Percentiles rank a stretch among this genome's conserved stretches.
These are phyloP conservation scores for Elgaria multicarinata DNA, from an alignment of 2,113 vertebrate species.

Conservation along the genomic window DNA sequence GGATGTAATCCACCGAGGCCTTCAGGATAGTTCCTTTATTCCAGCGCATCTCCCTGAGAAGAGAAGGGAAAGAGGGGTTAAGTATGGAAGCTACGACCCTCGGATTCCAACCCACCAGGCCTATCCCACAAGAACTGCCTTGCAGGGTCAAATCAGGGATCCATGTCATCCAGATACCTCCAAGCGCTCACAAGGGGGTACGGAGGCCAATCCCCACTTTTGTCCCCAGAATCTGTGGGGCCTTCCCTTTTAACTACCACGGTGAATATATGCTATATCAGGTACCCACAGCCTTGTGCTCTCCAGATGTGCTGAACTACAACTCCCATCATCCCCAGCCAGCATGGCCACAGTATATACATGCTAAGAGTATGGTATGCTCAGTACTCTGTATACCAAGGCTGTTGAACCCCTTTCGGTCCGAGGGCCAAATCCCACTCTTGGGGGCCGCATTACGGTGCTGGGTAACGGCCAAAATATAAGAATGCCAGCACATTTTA, in stretches of 20 bases:
- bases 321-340: not conserved
- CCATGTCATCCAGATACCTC: not conserved
- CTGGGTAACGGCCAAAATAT: too few relatives aligned
- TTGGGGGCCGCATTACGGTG: too few relatives aligned
- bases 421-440: too few relatives aligned
- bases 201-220: too few relatives aligned
- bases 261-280: not conserved
- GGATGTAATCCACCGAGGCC: slow-evolving; percentile 93
- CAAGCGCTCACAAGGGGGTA: too few relatives aligned
- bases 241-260: not conserved
- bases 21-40: slow-evolving; percentile 95
- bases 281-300: not conserved
- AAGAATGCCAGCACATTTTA: too few relatives aligned
- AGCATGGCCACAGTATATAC: not conserved
- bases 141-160: not conserved
- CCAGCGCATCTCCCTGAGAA: slow-evolving; percentile 87
- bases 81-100: accelerated
- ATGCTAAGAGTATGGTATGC: not conserved
- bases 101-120: not conserved
- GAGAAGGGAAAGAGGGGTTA: accelerated
- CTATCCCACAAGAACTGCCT: not conserved
- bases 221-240: too few relatives aligned
- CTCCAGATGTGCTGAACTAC: not conserved
- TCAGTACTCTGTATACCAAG: not conserved
- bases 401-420: too few relatives aligned